Percentiles rank a stretch among this genome's conserved stretches.
Conservation (phyloP, 2,797 vertebrate species). For the Denticeps clupeoides region DNA sequence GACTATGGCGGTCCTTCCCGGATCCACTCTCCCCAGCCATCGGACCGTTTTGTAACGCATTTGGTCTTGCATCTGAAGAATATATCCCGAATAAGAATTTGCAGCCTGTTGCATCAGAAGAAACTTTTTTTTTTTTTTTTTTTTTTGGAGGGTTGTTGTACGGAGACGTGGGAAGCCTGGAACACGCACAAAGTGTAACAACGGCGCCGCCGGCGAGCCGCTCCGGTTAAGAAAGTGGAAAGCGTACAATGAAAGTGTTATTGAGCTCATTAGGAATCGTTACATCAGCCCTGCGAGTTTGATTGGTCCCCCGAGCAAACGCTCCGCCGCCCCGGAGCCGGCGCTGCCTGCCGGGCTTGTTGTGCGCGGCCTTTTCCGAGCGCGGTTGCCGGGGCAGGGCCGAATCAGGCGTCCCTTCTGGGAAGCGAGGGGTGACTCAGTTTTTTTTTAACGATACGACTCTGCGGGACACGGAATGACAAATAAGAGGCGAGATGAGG, state of each 20-base stretch:
- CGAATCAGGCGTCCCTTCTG: constrained; percentile 7
- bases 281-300: constrained; percentile 10
- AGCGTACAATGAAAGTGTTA: not conserved
- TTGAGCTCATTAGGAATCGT: constrained; percentile 12
- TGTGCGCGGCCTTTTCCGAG: constrained; percentile 8
- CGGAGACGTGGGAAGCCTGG: not conserved
- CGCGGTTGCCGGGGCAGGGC: constrained; percentile 15
- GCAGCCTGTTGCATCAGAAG: too few relatives aligned
- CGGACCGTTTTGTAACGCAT: too few relatives aligned
- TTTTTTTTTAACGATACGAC: too few relatives aligned
- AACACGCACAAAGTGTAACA: not conserved
- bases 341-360: constrained; percentile 6
- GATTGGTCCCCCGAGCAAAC: constrained; percentile 24
- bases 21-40: too few relatives aligned
- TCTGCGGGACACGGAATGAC: too few relatives aligned
- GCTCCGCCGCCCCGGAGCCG: constrained; percentile 2
- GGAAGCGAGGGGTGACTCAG: not conserved
- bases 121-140: too few relatives aligned
- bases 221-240: not conserved
- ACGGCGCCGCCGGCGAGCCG: too few relatives aligned
- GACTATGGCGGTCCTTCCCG: too few relatives aligned
- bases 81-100: too few relatives aligned
- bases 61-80: too few relatives aligned
- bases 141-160: too few relatives aligned
- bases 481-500: too few relatives aligned